phyloP scores from a whole-genome alignment of 2,888 invertebrate species.

The Eulithis testata region DNA sequence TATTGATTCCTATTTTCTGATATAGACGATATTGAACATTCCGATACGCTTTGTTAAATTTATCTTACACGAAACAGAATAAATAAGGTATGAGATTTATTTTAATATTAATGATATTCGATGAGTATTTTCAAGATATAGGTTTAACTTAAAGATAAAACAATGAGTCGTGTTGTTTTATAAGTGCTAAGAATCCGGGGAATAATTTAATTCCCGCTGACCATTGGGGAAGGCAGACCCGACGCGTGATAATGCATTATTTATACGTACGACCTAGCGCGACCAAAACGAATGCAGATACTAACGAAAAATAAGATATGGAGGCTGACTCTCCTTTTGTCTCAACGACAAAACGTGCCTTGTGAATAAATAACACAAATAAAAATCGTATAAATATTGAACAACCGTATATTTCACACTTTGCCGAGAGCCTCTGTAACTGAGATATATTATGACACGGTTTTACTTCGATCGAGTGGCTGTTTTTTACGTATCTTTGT shows the following conservation, averaged over 20 bases:
- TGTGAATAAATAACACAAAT: constrained; percentile 81
- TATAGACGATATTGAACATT: constrained; percentile 27
- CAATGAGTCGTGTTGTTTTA: constrained; percentile 54
- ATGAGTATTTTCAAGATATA: constrained; percentile 37
- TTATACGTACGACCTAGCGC: constrained; percentile 74
- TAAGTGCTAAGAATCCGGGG: constrained; percentile 61
- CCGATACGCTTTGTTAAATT: constrained; percentile 34
- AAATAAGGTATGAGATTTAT: constrained; percentile 44
- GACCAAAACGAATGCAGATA: constrained; percentile 81
- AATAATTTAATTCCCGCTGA: constrained; percentile 72
- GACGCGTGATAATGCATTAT: constrained; percentile 84
- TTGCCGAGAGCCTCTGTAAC: constrained; percentile 66
- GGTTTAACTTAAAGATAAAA: constrained; percentile 34
- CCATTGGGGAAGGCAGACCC: constrained; percentile 60
- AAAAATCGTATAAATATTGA: constrained; percentile 82
- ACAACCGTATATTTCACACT: constrained; percentile 82
- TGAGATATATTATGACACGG: constrained; percentile 78
- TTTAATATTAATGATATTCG: constrained; percentile 42
- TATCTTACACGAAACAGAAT: constrained; percentile 39
- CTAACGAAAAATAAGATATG: constrained; percentile 77
- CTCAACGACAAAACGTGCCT: constrained; percentile 74
- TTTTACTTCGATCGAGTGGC: constrained; percentile 64
- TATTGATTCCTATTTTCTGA: constrained; percentile 31
- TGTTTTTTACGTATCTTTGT: constrained; percentile 74
- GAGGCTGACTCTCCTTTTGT: constrained; percentile 68